Base-by-base conservation (phyloP, 2,113 vertebrate species). In the Etheostoma cragini region DNA sequence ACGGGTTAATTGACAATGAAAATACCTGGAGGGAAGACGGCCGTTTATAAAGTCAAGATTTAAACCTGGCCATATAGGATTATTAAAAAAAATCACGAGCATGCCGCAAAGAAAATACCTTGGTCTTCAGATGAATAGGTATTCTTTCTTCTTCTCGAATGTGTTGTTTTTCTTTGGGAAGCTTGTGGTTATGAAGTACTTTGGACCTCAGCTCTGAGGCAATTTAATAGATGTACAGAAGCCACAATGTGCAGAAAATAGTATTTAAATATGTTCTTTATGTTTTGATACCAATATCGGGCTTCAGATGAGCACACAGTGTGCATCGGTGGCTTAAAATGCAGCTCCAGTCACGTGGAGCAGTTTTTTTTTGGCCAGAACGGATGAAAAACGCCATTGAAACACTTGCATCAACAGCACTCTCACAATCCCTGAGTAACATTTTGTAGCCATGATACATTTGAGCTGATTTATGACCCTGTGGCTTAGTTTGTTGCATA, bases 1-100 rank as follows among this genome's bases (percentile, higher is more conserved):
- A 63, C 1, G 74, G 85, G 87, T 92, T 91, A 88, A 93, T 91
- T 91, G 82, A 82, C 76, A 87, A 86, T 90, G 82, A 90, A 93
- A 92, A 92, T 90, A 88, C 80, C 90, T 92, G 78, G 56, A 64
- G 73, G 87, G 78, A 80, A 50, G 45, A 86, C 71, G 19, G 56
- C 52, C 60, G 12, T 82, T 85, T 78, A 76, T 57, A 62, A 87
- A 70, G 45, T 75, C 69, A 68, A 81, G 71, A 85, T 90, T 87
- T 84, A 88, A 87, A 85, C 65, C 73, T 52, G 61, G 22, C 68
- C 54, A 63, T 88, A 82, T 87, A 83, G 80, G 82, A 90, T 92
- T 89, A 80, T 89, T 81, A 62, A 68, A 87, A 83, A 83, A 82
- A 81, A 64, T 30, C 57, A 2, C 5, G 19, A 67, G 84, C 56